Conservation (phyloP, 2,113 vertebrate genomes). For the Crotalus tigris region DNA sequence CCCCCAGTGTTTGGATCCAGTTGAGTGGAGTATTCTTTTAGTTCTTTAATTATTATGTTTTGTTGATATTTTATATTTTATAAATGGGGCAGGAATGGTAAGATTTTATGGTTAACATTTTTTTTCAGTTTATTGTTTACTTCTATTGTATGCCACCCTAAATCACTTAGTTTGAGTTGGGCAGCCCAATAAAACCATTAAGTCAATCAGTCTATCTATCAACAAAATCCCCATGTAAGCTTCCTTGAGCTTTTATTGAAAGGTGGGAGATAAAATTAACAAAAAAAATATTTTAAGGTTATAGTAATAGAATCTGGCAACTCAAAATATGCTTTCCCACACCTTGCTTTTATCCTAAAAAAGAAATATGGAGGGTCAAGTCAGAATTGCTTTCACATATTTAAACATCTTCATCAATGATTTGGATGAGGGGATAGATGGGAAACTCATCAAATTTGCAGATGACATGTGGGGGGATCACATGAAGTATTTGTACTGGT, state of each 20-base stretch:
- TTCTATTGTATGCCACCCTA: not conserved
- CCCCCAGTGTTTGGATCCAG: not conserved
- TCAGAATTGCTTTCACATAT: not conserved
- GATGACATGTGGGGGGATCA: too few relatives aligned
- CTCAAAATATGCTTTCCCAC: not conserved
- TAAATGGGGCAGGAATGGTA: not conserved
- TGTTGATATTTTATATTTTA: not conserved
- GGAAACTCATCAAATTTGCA: too few relatives aligned
- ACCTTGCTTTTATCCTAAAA: not conserved
- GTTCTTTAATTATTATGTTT: not conserved
- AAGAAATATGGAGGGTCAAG: not conserved
- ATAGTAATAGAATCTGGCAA: not conserved
- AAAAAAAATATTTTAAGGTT: not conserved
- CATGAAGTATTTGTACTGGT: too few relatives aligned
- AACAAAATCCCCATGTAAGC: not conserved
- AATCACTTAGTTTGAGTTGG: not conserved
- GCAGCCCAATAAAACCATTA: not conserved
- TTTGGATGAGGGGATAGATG: too few relatives aligned
- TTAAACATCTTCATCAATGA: too few relatives aligned
- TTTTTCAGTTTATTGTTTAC: not conserved
- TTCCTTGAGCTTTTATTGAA: not conserved
- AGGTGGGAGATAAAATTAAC: not conserved
- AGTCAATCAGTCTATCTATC: not conserved
- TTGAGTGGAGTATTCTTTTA: not conserved
- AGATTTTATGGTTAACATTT: not conserved